Base-by-base conservation (phyloP, 2,113 vertebrate species). In the Oreamnos americanus region DNA sequence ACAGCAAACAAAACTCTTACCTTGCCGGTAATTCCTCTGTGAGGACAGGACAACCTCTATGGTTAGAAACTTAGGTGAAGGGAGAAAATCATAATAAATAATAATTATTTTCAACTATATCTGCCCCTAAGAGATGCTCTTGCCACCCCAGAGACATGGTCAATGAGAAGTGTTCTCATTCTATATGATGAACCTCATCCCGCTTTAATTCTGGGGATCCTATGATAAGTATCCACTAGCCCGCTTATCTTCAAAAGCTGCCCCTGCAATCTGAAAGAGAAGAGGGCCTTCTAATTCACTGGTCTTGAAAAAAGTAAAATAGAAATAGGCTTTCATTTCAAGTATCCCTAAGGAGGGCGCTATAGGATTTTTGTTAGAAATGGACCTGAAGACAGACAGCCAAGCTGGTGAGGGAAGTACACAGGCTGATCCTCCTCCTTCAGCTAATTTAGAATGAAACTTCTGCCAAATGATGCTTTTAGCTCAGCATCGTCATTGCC, bases 1-100 rank as follows among this genome's bases (percentile, higher is more conserved):
- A 97, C 97, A 95, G 45, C 81, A 98, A 95, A 91, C 43, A 88
- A 85, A 83, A 55, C 36, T 45, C 39, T 11, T 26, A 60, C 47
- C 74, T 87, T 5, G 28, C 36, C 6, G 12, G 51, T 26, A 87
- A 93, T 96, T 89, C 43, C 15, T 57, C 43, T 94, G 17, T 79
- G 62, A 95, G n/a, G 81, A 67, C 39, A 84, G 23, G 43, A 17
- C 10, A 64, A 45, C 53, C n/a, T 85, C 57, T 51, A 93, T 67
- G 3, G 15, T 45, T n/a, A 45, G 49, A 94, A 92, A 87, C 49
- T 84, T 78, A 39, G 51, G 8, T 71, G 58, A 30, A 28, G 30
- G 25, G 36, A 76, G 85, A 26, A 53, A 60, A 67, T 39, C 15
- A 17, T 64, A n/a, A 60, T 28, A 7, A 94, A 49, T 60, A 78